Percentiles rank a stretch among this genome's conserved stretches.
phyloP scores from a whole-genome alignment of 1,140 invertebrate species.

The Temnothorax longispinosus region DNA sequence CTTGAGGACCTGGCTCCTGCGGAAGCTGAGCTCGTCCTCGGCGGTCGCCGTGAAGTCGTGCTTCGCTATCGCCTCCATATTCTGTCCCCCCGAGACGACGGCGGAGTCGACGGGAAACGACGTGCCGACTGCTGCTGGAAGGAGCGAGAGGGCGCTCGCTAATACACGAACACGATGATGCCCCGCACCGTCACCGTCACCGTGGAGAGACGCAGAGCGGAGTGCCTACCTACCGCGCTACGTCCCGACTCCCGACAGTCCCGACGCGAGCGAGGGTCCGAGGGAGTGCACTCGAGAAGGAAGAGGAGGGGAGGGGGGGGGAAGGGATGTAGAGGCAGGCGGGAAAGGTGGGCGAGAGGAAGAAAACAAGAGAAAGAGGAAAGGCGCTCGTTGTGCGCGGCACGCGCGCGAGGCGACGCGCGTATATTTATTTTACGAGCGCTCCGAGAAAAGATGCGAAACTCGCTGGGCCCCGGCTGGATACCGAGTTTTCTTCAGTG shows the following conservation, averaged over 20 bases:
- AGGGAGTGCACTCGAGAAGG: too few relatives aligned
- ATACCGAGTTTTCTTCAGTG: too few relatives aligned
- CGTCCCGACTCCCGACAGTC: too few relatives aligned
- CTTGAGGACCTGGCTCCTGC: conserved; percentile 97
- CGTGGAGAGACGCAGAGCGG: background rate
- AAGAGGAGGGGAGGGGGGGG: background rate
- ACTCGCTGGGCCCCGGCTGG: background rate
- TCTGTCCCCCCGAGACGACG: conserved; percentile 68
- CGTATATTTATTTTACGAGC: background rate
- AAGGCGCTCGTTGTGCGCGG: background rate
- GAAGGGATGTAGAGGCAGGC: background rate
- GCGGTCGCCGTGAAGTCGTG: conserved; percentile 99
- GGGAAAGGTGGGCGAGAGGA: conserved; percentile 37
- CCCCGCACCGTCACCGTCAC: background rate
- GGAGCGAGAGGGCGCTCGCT: conserved; percentile 39
- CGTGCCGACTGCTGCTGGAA: conserved; percentile 38
- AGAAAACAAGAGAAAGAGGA: conserved; percentile 49
- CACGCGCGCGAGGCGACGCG: background rate
- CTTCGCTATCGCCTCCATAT: conserved; percentile 99
- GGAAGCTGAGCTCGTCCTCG: conserved; percentile 99
- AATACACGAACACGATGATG: background rate
- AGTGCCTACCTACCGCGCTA: too few relatives aligned
- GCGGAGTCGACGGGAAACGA: conserved; percentile 50
- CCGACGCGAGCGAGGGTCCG: conserved; percentile 11
- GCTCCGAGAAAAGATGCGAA: background rate